Conservation (phyloP, 2,797 vertebrate genomes). For the Tolypeutes matacus region DNA sequence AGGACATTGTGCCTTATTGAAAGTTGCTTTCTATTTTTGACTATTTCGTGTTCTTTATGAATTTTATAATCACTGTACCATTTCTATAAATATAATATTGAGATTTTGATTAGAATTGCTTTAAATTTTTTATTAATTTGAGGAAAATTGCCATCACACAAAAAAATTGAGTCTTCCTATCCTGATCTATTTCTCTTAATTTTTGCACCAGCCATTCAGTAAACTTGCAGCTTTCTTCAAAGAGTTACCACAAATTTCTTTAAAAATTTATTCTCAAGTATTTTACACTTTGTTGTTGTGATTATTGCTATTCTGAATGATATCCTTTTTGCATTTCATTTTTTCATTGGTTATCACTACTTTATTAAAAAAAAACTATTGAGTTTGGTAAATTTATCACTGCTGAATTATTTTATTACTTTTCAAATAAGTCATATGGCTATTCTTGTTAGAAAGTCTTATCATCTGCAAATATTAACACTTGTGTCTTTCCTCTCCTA, state of each 20-base stretch:
- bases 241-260: neutral
- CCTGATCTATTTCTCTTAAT: neutral
- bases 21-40: neutral
- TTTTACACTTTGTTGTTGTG: neutral
- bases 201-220: constrained; percentile 5
- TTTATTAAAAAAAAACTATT: neutral
- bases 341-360: neutral
- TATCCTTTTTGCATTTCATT: constrained; percentile 10
- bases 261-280: neutral
- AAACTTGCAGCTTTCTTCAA: neutral
- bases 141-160: neutral
- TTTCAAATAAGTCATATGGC: constrained; percentile 2
- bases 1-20: neutral
- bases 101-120: neutral
- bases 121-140: constrained; percentile 4
- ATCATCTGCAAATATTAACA: neutral
- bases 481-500: neutral
- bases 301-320: neutral
- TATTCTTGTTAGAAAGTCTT: constrained; percentile 20
- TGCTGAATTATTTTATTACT: constrained; percentile 24
- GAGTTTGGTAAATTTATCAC: neutral
- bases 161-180: neutral
- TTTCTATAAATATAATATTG: neutral
- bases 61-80: neutral
- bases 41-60: neutral